Evolutionary conservation across 2,113 vertebrate species (phyloP), one percentile per base, ranked within the genome.

Genomic region (Pagrus major): DNA sequence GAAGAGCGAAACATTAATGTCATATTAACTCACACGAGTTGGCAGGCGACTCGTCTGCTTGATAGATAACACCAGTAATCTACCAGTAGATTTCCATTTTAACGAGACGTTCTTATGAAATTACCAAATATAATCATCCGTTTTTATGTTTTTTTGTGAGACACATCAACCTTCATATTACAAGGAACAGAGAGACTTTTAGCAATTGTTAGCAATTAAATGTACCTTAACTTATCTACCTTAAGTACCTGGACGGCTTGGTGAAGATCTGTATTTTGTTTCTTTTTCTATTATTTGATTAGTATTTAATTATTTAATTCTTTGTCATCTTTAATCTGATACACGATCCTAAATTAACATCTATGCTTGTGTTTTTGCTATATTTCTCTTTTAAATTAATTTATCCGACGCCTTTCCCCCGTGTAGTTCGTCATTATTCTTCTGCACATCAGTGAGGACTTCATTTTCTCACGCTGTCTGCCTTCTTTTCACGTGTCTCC

Each of bases 401-500:
- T 68, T 10, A 41, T 63, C 23, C 16, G 37, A 1, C 58, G 35
- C 27, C 35, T 42, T 52, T 42, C n/a, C n/a, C 18, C 4, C 27
- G 12, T 18, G 12, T 20, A 20, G 14, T 33, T 41, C n/a, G 51
- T 51, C 14, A 39, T 58, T 37, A 27, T 15, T 55, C 23, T 11
- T 68, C 9, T 58, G 18, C n/a, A 12, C 31, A 56, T 37, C 42
- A 25, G 69, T 41, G 27, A 64, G 39, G 41, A 52, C 72, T 65
- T 82, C 37, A 63, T 74, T 74, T 81, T 75, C 51, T 67, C 52
- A 70, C 71, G 55, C 0, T 47, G 59, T 83, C 20, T 84, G 77
- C 73, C 78, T 82, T 84, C 67, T 70, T 69, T 59, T 69, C 5
- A 58, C 27, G 33, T 49, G 58, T 59, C 59, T 84, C 78, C 71